Conservation (phyloP, 2,888 invertebrate genomes). For the Epirrhoe alternata region DNA sequence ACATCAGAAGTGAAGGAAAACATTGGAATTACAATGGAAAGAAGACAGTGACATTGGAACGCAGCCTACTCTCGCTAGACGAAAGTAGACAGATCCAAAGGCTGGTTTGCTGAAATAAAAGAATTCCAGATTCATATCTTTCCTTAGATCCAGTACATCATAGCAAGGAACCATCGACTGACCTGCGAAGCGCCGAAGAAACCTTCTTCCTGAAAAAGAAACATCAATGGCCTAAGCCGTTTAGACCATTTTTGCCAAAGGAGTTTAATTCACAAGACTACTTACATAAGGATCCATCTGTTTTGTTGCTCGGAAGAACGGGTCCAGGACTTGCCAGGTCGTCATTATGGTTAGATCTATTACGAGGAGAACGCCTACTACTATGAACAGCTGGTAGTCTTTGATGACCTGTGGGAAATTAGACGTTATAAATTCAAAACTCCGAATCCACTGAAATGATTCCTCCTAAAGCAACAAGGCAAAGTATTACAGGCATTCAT, state of each 20-base stretch:
- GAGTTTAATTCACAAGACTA: slow-evolving; percentile 38
- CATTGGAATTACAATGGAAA: slow-evolving; percentile 3
- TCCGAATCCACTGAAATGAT: neutral
- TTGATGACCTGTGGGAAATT: slow-evolving; percentile 92
- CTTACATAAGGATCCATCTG: slow-evolving; percentile 95
- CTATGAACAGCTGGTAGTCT: slow-evolving; percentile 99
- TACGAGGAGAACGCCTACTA: slow-evolving; percentile 95
- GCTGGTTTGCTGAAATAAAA: slow-evolving; percentile 17
- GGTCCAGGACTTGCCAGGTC: slow-evolving; percentile 98
- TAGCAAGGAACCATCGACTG: slow-evolving; percentile 24
- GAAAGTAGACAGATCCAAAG: neutral
- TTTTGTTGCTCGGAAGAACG: slow-evolving; percentile 96
- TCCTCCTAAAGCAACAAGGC: too few species aligned
- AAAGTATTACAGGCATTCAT: neutral
- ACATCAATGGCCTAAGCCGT: slow-evolving; percentile 32
- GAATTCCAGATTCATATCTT: slow-evolving; percentile 31
- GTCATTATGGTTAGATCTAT: slow-evolving; percentile 98
- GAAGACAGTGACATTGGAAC: slow-evolving; percentile 1
- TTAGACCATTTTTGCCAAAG: slow-evolving; percentile 26
- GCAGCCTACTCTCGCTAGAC: slow-evolving; percentile 15
- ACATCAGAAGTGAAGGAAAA: slow-evolving; percentile 12
- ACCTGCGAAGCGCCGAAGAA: slow-evolving; percentile 35
- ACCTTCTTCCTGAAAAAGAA: slow-evolving; percentile 36
- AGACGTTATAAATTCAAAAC: neutral
- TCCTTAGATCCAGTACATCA: slow-evolving; percentile 26